These are phyloP conservation scores for Aspidiotus rigidus DNA, from an alignment of 2,888 invertebrate genomes.

Conservation along the genomic window DNA sequence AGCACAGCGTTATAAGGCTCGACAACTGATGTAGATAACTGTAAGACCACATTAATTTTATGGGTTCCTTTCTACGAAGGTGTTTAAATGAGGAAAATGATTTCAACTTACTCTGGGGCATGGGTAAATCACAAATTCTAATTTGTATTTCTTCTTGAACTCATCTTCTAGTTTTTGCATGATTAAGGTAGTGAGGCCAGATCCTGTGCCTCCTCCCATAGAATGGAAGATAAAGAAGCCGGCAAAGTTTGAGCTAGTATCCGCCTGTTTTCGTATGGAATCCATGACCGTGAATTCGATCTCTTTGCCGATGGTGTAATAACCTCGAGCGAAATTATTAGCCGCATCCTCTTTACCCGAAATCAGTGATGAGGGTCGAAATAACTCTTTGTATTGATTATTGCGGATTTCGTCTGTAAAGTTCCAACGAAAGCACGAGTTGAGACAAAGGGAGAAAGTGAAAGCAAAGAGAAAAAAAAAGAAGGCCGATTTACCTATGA, in stretches of 20 bases:
- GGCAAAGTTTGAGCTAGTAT: constrained; percentile 11
- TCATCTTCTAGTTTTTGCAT: constrained; percentile 11
- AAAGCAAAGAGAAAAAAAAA: no score
- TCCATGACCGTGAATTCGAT: constrained; percentile 11
- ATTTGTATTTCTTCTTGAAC: constrained; percentile 21
- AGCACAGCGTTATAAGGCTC: constrained; percentile 22
- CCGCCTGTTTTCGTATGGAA: constrained; percentile 20
- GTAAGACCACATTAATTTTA: neutral
- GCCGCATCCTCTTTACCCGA: constrained; percentile 26
- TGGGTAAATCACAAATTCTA: constrained; percentile 19
- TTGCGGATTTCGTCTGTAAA: constrained; percentile 19
- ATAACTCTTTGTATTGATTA: constrained; percentile 25
- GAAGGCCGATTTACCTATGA: constrained; percentile 3
- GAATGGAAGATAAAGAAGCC: constrained; percentile 23
- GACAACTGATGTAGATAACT: constrained; percentile 20
- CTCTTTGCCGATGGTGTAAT: constrained; percentile 25
- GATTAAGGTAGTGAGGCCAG: constrained; percentile 17
- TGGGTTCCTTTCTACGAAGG: no score
- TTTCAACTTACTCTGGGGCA: constrained; percentile 36
- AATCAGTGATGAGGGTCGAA: constrained; percentile 20
- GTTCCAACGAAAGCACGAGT: no score
- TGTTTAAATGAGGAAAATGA: no score
- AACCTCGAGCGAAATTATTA: constrained; percentile 22
- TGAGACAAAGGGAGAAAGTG: no score
- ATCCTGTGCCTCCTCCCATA: constrained; percentile 25